Base-by-base conservation (phyloP, 1,140 invertebrate genomes). In the Trichomalopsis sarcophagae region DNA sequence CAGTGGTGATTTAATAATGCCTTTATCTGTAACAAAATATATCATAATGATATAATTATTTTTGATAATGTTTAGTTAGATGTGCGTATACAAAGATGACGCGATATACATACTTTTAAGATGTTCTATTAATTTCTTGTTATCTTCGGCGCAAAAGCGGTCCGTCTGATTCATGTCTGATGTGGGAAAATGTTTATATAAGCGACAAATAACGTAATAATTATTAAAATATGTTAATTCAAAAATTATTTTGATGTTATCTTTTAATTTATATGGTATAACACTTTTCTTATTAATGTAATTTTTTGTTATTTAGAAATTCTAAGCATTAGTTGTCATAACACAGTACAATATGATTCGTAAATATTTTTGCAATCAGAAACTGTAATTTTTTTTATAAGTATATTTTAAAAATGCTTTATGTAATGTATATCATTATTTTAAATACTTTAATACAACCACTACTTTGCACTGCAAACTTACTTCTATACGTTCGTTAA, bases 1-100 rank as follows among this genome's bases (percentile, higher is more conserved):
- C 82, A 93, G 89, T 68, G 96, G 94, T 83, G 95, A 95, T 91
- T 96, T 96, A 78, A 99, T 97, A 74, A 99, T 97, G 66, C 96
- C 95, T 95, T 98, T 97, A 55, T 93, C 98, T 99, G 90, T 44
- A 95, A 69, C 23, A 77, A 21, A 66, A 17, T 5, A 6, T 66
- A 21, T 66, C 62, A 27, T 27, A 21, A 66, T 36, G 5, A 6
- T 66, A 21, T 66, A 21, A 2, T 66, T 66, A n/a, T 7, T n/a
- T 66, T 21, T 66, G n/a, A 66, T 27, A 27, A 66, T 21, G 14
- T 66, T 66, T 21, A 66, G 11, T 5, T 21, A 66, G n/a, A 66
- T 66, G 68, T 36, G 33, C 33, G 33, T 69, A 55, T 30, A 78
- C 76, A 36, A 81, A 40, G 55, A 36, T 27, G 17, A 9, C n/a